These are phyloP conservation scores for Agonum fuliginosum DNA, from an alignment of 2,888 invertebrate species.

Conservation along the genomic window DNA sequence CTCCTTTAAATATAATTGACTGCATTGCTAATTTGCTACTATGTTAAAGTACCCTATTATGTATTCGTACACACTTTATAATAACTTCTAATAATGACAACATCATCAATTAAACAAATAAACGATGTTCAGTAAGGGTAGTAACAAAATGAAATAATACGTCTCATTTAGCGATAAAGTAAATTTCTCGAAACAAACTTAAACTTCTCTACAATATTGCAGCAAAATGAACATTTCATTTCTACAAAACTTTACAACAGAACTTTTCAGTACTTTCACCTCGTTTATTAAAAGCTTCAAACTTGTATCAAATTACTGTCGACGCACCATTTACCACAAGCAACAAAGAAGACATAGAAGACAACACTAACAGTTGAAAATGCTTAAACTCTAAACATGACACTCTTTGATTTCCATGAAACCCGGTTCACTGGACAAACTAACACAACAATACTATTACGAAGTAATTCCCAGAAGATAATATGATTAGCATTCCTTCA, in stretches of 20 bases:
- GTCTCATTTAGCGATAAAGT: neutral
- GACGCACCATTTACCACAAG: constrained; percentile 2
- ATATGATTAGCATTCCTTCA: no score
- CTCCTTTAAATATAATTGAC: no score
- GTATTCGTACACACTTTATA: no score
- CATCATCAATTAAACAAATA: no score
- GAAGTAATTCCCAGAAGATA: neutral
- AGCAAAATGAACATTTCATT: neutral
- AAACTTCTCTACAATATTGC: neutral
- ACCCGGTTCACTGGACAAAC: neutral
- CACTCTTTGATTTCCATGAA: neutral
- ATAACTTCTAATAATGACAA: no score
- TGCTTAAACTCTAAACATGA: constrained; percentile 12
- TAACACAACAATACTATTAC: neutral
- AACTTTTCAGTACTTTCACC: constrained; percentile 28
- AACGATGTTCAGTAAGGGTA: no score
- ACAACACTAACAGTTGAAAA: neutral
- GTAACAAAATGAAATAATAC: neutral
- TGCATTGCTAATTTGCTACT: no score
- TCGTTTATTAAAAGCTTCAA: constrained; percentile 27
- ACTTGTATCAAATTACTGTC: constrained; percentile 12
- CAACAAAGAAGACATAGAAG: neutral
- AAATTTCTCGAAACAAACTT: neutral
- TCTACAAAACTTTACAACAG: neutral
- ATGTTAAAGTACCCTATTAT: no score